A percentile compares a stretch with the other conserved stretches of the same genome.
phyloP scores from a whole-genome alignment of 2,888 invertebrate genomes.

The Parelbella ahira region DNA sequence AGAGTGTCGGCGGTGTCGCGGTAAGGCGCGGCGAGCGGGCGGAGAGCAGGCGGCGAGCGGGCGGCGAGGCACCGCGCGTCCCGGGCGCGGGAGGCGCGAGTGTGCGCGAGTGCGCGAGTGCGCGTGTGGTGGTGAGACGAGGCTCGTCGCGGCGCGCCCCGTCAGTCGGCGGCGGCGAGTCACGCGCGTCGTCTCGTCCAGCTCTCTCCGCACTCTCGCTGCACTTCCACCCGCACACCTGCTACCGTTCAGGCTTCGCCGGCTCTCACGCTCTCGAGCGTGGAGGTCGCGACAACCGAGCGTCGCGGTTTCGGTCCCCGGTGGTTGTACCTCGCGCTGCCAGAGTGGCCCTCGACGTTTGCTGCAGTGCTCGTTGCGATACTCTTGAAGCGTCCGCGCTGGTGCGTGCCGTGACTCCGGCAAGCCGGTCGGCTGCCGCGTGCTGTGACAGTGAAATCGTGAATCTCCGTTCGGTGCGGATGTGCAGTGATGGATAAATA shows the following conservation, averaged over 20 bases:
- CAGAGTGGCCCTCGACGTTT: constrained; percentile 40
- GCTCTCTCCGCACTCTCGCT: constrained; percentile 51
- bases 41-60: constrained; percentile 37
- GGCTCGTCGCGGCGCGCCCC: constrained; percentile 71
- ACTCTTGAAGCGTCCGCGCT: constrained; percentile 49
- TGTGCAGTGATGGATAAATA: constrained; percentile 80
- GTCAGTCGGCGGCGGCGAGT: constrained; percentile 78
- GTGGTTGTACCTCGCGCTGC: constrained; percentile 51
- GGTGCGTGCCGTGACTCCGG: constrained; percentile 63
- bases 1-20: constrained; percentile 35
- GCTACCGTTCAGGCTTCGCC: constrained; percentile 63
- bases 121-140: constrained; percentile 55
- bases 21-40: constrained; percentile 39
- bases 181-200: constrained; percentile 74
- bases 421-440: constrained; percentile 58
- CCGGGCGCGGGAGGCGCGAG: constrained; percentile 49
- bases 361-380: constrained; percentile 52
- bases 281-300: constrained; percentile 65
- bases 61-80: constrained; percentile 36
- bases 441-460: constrained; percentile 79
- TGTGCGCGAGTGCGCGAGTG: constrained; percentile 69
- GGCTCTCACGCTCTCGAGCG: constrained; percentile 73
- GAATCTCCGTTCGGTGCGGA: constrained; percentile 71
- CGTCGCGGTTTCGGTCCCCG: constrained; percentile 52
- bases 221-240: constrained; percentile 59